Evolutionary conservation across 1,140 invertebrate species (phyloP).

Genomic region (Dendroctonus ponderosae): DNA sequence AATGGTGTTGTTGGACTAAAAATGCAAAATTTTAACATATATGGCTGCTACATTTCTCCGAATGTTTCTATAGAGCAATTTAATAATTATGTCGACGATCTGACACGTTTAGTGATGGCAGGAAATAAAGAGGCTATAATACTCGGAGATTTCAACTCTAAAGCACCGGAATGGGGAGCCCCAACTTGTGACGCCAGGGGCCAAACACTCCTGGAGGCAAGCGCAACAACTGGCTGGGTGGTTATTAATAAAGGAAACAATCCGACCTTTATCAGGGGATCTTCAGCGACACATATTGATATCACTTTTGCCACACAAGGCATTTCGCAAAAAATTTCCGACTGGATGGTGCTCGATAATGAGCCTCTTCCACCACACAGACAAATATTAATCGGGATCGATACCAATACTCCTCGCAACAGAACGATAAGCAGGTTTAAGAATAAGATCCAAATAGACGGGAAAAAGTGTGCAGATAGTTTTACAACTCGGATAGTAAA

Average conservation of each 20-base stretch:
- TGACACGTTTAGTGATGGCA: not conserved
- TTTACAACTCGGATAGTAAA: not conserved
- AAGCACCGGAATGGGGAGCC: conserved; percentile 6
- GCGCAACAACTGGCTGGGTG: conserved; percentile 2
- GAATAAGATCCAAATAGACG: not conserved
- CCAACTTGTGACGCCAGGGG: not conserved
- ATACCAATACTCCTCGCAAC: not conserved
- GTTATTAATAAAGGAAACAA: conserved; percentile 20
- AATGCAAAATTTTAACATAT: not conserved
- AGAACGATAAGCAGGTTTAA: not conserved
- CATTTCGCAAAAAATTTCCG: conserved; percentile 6
- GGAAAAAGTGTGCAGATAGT: too few species aligned
- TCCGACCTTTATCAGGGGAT: conserved; percentile 30
- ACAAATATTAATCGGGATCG: not conserved
- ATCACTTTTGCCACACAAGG: conserved; percentile 28
- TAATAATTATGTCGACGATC: not conserved
- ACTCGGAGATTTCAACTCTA: conserved; percentile 28
- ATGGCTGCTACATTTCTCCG: conserved; percentile 16
- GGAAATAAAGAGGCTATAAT: not conserved
- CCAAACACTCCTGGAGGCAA: not conserved
- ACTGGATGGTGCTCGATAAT: conserved; percentile 13
- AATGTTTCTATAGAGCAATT: not conserved
- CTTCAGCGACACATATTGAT: conserved; percentile 27
- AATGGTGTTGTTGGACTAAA: conserved; percentile 9
- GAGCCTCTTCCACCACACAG: conserved; percentile 8